Base-by-base conservation (phyloP, 1,140 invertebrate species). In the Neotoxoptera formosana region DNA sequence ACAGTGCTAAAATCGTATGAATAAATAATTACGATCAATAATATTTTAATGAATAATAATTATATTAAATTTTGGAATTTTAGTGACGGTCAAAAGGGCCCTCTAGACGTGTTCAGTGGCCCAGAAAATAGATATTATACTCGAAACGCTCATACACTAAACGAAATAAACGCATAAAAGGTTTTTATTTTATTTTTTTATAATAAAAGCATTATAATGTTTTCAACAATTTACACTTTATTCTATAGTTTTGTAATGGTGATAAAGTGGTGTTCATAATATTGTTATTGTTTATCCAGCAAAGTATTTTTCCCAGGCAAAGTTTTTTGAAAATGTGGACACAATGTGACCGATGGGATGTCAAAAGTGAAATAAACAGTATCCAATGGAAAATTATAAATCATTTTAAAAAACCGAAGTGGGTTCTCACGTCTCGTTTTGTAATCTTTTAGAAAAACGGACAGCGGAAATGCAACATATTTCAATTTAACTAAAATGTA, bases 141-240 rank as follows among this genome's bases (percentile, higher is more conserved):
- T 83, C 34, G 20, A 36, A 83, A 76, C 30, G 30, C n/a, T 76
- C 30, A 4, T 47, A 47, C 7, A 25, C 41, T 84, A 41, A 41
- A 84, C 36, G 41, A 86, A 84, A n/a, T 47, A 45, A 86, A 86
- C 41, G 6, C 23, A 41, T 86, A 25, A 84, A 86, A 86, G 36
- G 36, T 86, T 86, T 25, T 41, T 86, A 47, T 86, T 86, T 47
- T 47, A 30, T 86, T 86, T 88, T 48, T 88, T n/a, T n/a, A n/a
- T n/a, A n/a, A 34, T 88, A 88, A 88, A 88, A 88, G 86, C 86
- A 51, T 51, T 88, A 88, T 48, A 51, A 51, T 88, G 86, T 88
- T 88, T 88, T 88, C 47, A 34, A 88, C n/a, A 51, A 23, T 86
- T 14, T 41, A 45, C 83, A 30, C 21, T 86, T 86, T 45, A 86